Conservation (phyloP, 2,113 vertebrate genomes). For the Carollia perspicillata region DNA sequence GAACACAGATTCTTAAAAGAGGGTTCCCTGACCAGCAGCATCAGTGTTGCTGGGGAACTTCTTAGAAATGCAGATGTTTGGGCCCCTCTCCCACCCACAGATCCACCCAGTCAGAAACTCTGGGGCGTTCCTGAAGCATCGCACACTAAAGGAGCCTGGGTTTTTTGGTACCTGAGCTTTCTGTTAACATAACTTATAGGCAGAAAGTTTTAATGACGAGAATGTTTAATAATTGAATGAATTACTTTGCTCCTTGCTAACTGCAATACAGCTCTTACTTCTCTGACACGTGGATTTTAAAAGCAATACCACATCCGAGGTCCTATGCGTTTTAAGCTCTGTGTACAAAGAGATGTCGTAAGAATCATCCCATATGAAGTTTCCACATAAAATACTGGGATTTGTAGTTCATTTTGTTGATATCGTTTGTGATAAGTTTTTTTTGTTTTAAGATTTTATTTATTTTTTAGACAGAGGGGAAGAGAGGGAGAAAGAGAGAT, state of each 20-base stretch:
- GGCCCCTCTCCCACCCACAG: fast-evolving
- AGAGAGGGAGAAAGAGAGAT: no score
- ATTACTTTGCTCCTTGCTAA: background rate
- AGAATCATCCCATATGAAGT: background rate
- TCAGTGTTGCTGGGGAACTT: background rate
- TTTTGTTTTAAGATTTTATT: no score
- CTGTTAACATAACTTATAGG: background rate
- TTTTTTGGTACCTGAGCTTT: background rate
- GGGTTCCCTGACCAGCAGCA: background rate
- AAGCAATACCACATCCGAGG: background rate
- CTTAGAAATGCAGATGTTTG: background rate
- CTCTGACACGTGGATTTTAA: background rate
- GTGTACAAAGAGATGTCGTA: background rate
- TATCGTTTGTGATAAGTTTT: background rate
- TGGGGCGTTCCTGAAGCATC: background rate
- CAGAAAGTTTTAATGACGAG: background rate
- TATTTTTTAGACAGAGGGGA: no score
- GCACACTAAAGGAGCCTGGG: background rate
- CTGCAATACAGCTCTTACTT: background rate
- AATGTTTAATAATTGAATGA: background rate
- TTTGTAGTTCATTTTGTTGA: background rate
- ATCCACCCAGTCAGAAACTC: background rate
- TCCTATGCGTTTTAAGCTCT: background rate
- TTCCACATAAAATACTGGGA: background rate
- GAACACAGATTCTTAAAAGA: background rate